Evolutionary conservation across 2,888 invertebrate species (phyloP).

Genomic region (Microchrysa polita): DNA sequence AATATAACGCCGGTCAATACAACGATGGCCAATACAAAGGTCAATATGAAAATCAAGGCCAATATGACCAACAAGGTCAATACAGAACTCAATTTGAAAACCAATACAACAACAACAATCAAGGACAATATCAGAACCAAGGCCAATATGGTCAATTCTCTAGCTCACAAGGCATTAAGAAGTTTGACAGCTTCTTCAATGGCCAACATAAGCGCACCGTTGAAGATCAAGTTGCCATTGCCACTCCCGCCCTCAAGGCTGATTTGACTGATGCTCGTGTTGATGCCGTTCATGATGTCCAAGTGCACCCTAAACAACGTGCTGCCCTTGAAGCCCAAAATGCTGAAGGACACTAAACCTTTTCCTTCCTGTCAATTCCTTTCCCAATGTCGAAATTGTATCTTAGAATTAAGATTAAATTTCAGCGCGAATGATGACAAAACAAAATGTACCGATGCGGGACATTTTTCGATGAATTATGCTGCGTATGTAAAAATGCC

Average conservation of each 20-base stretch:
- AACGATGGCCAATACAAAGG: not conserved
- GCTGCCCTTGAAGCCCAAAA: slow-evolving; percentile 31
- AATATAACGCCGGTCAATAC: not conserved
- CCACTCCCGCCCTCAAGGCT: slow-evolving; percentile 39
- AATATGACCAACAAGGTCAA: slow-evolving; percentile 1
- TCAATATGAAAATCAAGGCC: not conserved
- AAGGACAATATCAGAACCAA: not conserved
- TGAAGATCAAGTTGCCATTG: slow-evolving; percentile 27
- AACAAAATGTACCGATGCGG: not conserved
- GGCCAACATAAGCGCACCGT: slow-evolving; percentile 18
- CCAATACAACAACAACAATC: slow-evolving; percentile 4
- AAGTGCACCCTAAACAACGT: slow-evolving; percentile 56
- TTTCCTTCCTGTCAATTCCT: slow-evolving; percentile 1
- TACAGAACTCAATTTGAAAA: not conserved
- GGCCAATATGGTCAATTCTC: not conserved
- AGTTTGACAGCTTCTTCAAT: not conserved
- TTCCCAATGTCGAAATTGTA: not conserved
- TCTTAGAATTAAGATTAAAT: slow-evolving; percentile 10
- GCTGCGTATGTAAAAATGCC: not conserved
- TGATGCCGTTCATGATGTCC: slow-evolving; percentile 60
- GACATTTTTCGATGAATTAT: not conserved
- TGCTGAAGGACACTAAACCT: not conserved
- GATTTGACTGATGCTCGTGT: slow-evolving; percentile 46
- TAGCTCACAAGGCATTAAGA: not conserved
- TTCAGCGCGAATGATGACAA: slow-evolving; percentile 11